These are phyloP conservation scores for Drosophila borborema DNA, from an alignment of 2,888 invertebrate genomes.

Conservation along the genomic window DNA sequence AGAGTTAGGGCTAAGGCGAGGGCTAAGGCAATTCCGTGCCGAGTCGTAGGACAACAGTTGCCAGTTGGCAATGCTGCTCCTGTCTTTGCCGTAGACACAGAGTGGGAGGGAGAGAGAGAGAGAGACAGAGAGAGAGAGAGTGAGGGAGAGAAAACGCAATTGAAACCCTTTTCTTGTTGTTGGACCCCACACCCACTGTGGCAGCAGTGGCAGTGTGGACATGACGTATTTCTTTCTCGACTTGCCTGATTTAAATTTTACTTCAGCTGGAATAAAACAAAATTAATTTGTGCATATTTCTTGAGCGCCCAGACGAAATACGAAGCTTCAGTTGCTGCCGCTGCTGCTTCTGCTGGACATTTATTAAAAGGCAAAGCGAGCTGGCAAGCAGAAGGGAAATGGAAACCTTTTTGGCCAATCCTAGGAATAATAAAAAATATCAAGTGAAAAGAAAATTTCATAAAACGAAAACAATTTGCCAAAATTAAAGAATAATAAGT, in stretches of 20 bases:
- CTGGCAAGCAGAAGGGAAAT: constrained; percentile 56
- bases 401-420: constrained; percentile 71
- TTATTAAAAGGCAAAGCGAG: constrained; percentile 76
- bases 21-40: constrained; percentile 40
- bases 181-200: constrained; percentile 28
- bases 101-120: constrained; percentile 3
- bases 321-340: constrained; percentile 53
- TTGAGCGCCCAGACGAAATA: constrained; percentile 76
- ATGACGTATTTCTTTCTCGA: constrained; percentile 74
- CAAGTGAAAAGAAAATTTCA: constrained; percentile 83
- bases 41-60: constrained; percentile 61
- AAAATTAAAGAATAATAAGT: constrained; percentile 84
- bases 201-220: constrained; percentile 47
- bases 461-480: constrained; percentile 84
- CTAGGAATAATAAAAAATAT: constrained; percentile 67
- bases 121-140: constrained; percentile 1
- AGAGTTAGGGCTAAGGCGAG: constrained; percentile 39
- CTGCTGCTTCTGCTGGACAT: constrained; percentile 65
- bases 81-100: constrained; percentile 29
- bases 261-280: constrained; percentile 74
- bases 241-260: constrained; percentile 77
- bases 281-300: constrained; percentile 83
- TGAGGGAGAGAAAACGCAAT: constrained; percentile 46
- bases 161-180: constrained; percentile 78
- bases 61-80: constrained; percentile 42